These are phyloP conservation scores for Bostrychus sinensis DNA, from an alignment of 2,113 vertebrate genomes.

Conservation along the genomic window DNA sequence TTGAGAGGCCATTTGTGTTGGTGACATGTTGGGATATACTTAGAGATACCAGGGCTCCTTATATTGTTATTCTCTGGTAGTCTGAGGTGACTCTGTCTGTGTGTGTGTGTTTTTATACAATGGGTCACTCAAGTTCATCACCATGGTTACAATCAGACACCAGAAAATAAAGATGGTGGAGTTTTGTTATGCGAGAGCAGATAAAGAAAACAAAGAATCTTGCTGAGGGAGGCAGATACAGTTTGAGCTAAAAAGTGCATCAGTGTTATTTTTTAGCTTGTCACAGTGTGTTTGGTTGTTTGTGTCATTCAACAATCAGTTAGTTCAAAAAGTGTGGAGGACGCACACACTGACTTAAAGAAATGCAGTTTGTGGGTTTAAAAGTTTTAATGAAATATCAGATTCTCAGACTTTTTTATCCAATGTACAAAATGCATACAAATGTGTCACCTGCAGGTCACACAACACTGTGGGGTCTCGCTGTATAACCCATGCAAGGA, in stretches of 20 bases:
- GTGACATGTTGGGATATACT: slow-evolving; percentile 2
- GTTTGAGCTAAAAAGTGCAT: slow-evolving; percentile 7
- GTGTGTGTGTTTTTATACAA: slow-evolving; percentile 13
- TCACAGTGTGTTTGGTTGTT: not conserved
- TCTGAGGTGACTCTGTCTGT: no score
- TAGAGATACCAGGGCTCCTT: slow-evolving; percentile 8
- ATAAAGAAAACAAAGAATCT: slow-evolving; percentile 11
- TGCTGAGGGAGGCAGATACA: slow-evolving; percentile 4
- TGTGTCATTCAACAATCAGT: not conserved
- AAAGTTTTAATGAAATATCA: no score
- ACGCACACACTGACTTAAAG: no score
- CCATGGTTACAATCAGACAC: slow-evolving; percentile 41
- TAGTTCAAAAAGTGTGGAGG: not conserved
- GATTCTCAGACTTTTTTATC: no score
- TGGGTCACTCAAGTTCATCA: slow-evolving; percentile 43
- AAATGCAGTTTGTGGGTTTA: no score
- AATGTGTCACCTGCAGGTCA: no score
- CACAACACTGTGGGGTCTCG: no score
- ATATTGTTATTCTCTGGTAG: slow-evolving; percentile 41
- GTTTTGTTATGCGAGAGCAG: slow-evolving; percentile 6
- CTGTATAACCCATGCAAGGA: no score
- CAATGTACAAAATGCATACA: no score
- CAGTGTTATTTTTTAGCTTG: not conserved
- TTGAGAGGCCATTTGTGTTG: slow-evolving; percentile 30
- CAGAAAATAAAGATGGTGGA: slow-evolving; percentile 12